Evolutionary conservation across 2,797 vertebrate species (phyloP).

Genomic region (Chromobotia macracanthus): DNA sequence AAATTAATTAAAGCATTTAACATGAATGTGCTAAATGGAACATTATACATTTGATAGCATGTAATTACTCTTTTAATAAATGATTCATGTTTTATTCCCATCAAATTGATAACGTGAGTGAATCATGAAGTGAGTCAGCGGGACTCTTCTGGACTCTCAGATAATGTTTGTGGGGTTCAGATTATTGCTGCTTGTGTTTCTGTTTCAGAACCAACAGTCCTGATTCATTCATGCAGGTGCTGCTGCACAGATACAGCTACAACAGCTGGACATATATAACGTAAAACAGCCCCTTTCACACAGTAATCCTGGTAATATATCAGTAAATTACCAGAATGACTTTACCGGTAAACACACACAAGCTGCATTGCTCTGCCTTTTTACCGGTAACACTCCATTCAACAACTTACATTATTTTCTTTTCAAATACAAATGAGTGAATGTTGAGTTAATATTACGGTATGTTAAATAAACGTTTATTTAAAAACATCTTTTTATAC

Average conservation of each 20-base stretch:
- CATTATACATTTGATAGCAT: slow-evolving; percentile 66
- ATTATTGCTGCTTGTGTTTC: slow-evolving; percentile 33
- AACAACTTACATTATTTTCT: too few relatives aligned
- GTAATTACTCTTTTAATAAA: slow-evolving; percentile 66
- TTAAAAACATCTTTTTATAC: background rate
- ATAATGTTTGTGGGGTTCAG: slow-evolving; percentile 23
- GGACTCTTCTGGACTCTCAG: slow-evolving; percentile 34
- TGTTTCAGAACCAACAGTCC: slow-evolving; percentile 26
- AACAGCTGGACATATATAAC: background rate
- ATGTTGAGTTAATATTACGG: too few relatives aligned
- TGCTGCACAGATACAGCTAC: slow-evolving; percentile 4
- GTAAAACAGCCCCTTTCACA: too few relatives aligned
- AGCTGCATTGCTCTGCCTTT: too few relatives aligned
- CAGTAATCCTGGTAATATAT: too few relatives aligned
- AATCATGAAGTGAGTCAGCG: slow-evolving; percentile 34
- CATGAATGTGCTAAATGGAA: slow-evolving; percentile 74
- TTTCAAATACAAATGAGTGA: too few relatives aligned
- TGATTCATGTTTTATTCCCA: slow-evolving; percentile 62
- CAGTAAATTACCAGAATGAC: too few relatives aligned
- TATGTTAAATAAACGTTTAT: background rate
- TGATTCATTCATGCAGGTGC: slow-evolving; percentile 35
- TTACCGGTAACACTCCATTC: too few relatives aligned
- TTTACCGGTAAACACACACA: too few relatives aligned
- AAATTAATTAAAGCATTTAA: slow-evolving; percentile 79
- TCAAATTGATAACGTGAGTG: slow-evolving; percentile 55